These are phyloP conservation scores for Plagiodera versicolora DNA, from an alignment of 2,888 invertebrate species.

Conservation along the genomic window DNA sequence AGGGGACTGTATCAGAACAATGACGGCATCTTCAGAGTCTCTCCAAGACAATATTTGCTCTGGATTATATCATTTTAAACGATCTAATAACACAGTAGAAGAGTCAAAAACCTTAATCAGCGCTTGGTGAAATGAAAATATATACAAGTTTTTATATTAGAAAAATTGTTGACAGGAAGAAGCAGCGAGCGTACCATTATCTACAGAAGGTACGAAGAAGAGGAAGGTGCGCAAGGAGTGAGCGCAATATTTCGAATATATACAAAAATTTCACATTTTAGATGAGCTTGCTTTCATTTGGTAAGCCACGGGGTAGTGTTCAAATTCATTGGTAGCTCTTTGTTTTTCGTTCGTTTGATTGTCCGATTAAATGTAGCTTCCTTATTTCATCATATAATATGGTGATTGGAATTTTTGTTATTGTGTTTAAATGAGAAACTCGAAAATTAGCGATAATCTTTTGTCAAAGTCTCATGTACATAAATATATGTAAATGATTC, in stretches of 20 bases:
- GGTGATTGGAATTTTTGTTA: neutral
- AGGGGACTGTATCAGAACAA: no score
- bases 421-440: neutral
- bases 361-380: constrained; percentile 1
- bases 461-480: neutral
- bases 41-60: no score
- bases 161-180: constrained; percentile 21
- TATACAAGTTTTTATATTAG: neutral
- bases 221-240: constrained; percentile 51
- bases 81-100: no score
- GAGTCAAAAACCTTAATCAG: no score
- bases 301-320: neutral
- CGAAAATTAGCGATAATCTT: neutral
- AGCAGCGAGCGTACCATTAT: constrained; percentile 27
- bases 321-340: neutral
- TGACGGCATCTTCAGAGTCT: no score
- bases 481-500: neutral
- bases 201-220: constrained; percentile 45
- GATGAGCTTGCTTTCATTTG: neutral
- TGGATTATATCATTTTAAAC: no score
- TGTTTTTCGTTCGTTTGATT: neutral
- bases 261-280: neutral
- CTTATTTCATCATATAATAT: neutral
- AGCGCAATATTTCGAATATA: neutral
- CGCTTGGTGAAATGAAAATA: no score